Evolutionary conservation across 2,113 vertebrate species (phyloP).

Genomic region (Phyllostomus hastatus): DNA sequence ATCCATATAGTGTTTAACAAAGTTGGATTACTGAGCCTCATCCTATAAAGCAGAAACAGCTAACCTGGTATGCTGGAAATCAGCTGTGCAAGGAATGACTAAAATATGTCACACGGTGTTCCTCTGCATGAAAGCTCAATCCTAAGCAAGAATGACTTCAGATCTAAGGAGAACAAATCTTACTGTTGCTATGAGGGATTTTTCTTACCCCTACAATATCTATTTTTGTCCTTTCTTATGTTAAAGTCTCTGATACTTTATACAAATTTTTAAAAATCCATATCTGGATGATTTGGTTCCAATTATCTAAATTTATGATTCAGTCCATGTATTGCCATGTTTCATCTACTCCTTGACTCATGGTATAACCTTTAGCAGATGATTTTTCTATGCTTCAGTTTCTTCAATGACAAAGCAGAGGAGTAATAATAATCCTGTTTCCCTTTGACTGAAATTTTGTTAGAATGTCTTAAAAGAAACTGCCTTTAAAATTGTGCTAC

Average conservation of each 20-base stretch:
- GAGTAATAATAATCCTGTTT: not conserved
- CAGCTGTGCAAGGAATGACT: not conserved
- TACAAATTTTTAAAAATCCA: not conserved
- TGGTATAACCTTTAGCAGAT: conserved; percentile 50
- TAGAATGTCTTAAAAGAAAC: conserved; percentile 24
- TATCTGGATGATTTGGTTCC: conserved; percentile 2
- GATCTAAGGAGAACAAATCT: not conserved
- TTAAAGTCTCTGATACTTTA: not conserved
- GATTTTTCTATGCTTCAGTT: conserved; percentile 46
- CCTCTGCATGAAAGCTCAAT: not conserved
- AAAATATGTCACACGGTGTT: not conserved
- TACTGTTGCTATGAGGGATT: not conserved
- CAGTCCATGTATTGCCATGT: conserved; percentile 6
- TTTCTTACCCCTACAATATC: not conserved
- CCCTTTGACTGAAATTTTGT: not conserved
- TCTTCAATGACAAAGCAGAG: conserved; percentile 45
- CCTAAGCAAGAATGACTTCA: not conserved
- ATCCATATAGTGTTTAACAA: not conserved
- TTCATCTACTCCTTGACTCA: conserved; percentile 57
- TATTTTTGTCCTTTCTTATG: not conserved
- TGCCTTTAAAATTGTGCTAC: conserved; percentile 14
- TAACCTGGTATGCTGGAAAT: not conserved
- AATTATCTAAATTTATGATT: conserved; percentile 23
- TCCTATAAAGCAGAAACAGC: not conserved
- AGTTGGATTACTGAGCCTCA: not conserved